These are phyloP conservation scores for Caranx melampygus DNA, from an alignment of 2,113 vertebrate species.

Conservation along the genomic window DNA sequence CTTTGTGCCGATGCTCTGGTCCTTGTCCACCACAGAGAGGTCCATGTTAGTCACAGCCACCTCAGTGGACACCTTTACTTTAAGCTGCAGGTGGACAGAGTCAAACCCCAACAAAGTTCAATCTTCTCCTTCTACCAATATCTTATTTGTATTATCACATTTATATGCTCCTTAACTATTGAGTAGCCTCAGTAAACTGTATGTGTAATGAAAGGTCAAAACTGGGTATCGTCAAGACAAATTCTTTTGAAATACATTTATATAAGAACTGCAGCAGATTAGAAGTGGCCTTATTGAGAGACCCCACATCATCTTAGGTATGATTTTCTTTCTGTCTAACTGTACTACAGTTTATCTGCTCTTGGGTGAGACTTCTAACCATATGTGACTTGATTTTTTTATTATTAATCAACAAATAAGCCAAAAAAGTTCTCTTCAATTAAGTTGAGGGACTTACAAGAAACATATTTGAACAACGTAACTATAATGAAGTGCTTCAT, in stretches of 20 bases:
- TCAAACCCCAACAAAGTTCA: not conserved
- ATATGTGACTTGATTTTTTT: too few species aligned
- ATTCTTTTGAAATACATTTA: not conserved
- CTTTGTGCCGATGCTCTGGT: conserved; percentile 98
- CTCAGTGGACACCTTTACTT: conserved; percentile 97
- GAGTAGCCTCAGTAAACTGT: not conserved
- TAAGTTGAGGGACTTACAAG: too few species aligned
- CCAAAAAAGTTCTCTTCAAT: too few species aligned
- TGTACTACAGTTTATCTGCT: not conserved
- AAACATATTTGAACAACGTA: not conserved
- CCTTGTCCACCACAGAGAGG: conserved; percentile 97
- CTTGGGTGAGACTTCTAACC: too few species aligned
- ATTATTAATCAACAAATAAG: too few species aligned
- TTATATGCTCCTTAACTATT: not conserved
- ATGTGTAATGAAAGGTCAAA: too few species aligned
- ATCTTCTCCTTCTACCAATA: too few species aligned
- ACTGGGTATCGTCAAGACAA: too few species aligned
- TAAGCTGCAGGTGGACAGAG: conserved; percentile 83
- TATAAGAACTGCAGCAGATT: not conserved
- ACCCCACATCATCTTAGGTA: too few species aligned
- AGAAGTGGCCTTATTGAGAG: too few species aligned
- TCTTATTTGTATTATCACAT: not conserved
- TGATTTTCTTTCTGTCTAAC: not conserved
- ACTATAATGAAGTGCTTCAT: not conserved
- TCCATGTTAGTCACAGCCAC: conserved; percentile 95